Evolutionary conservation across 2,113 vertebrate species (phyloP).

Genomic region (Pseudopodoces humilis): DNA sequence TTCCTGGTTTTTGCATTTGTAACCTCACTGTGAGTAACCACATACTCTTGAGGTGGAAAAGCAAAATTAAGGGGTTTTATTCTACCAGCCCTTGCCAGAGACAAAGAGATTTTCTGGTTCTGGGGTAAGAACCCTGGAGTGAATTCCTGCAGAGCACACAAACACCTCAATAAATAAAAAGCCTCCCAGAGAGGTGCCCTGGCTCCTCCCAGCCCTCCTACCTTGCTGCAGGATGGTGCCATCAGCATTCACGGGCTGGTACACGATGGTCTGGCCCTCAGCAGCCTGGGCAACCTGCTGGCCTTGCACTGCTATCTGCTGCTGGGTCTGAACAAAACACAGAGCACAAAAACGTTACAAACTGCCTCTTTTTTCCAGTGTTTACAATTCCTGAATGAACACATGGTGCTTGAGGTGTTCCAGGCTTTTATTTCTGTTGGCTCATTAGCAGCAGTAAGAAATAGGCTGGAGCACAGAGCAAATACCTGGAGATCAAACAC

Average conservation of each 20-base stretch:
- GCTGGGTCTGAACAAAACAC: slow-evolving; percentile 81
- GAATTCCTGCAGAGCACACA: background rate
- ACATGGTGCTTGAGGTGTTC: slow-evolving; percentile 11
- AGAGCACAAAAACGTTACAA: background rate
- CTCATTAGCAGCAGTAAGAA: slow-evolving; percentile 21
- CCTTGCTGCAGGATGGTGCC: slow-evolving; percentile 97
- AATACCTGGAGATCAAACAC: background rate
- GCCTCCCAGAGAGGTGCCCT: background rate
- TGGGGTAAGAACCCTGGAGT: background rate
- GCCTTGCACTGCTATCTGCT: slow-evolving; percentile 95
- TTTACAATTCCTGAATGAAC: background rate
- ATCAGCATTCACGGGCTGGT: slow-evolving; percentile 97
- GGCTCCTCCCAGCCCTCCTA: slow-evolving; percentile 54
- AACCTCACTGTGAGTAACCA: background rate
- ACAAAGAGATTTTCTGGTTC: background rate
- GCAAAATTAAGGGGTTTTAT: background rate
- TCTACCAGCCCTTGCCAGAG: background rate
- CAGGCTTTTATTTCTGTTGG: background rate
- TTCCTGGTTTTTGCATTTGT: background rate
- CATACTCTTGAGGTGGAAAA: accelerated
- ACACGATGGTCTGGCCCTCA: slow-evolving; percentile 97
- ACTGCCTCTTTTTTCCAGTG: accelerated
- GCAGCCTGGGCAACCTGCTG: slow-evolving; percentile 97
- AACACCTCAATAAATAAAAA: background rate
- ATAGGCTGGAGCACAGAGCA: slow-evolving; percentile 7